phyloP scores from a whole-genome alignment of 2,113 vertebrate species.

The Eupsittula cactorum region DNA sequence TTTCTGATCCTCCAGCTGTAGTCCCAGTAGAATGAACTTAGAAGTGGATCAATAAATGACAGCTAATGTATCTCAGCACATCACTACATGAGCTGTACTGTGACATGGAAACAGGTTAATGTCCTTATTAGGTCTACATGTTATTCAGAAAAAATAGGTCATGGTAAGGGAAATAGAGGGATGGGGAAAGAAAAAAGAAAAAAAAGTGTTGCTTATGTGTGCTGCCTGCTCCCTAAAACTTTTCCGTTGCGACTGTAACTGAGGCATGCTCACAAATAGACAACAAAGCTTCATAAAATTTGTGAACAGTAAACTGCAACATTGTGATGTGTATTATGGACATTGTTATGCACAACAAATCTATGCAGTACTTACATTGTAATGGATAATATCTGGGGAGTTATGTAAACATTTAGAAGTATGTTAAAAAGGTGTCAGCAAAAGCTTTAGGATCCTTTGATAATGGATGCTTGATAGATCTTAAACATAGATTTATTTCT shows the following conservation, averaged over 20 bases:
- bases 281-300: not conserved
- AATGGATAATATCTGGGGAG: not conserved
- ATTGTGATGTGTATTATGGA: not conserved
- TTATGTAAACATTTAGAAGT: not conserved
- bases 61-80: slow-evolving; percentile 34
- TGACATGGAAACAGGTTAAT: slow-evolving; percentile 30
- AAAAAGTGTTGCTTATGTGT: not conserved
- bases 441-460: not conserved
- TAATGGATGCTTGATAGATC: not conserved
- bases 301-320: not conserved
- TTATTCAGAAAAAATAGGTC: slow-evolving; percentile 19
- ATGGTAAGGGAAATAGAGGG: not conserved
- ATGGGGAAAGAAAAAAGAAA: not conserved
- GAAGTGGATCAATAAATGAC: slow-evolving; percentile 35
- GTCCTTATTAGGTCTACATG: not conserved
- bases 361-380: not conserved
- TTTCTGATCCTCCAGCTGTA: not conserved
- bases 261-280: not conserved
- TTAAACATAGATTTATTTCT: not conserved
- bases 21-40: not conserved
- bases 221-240: not conserved
- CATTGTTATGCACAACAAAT: not conserved
- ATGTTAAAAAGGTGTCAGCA: not conserved
- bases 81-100: not conserved
- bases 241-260: not conserved